Conservation (phyloP, 1,140 invertebrate genomes). For the Tetragonula clypearis region DNA sequence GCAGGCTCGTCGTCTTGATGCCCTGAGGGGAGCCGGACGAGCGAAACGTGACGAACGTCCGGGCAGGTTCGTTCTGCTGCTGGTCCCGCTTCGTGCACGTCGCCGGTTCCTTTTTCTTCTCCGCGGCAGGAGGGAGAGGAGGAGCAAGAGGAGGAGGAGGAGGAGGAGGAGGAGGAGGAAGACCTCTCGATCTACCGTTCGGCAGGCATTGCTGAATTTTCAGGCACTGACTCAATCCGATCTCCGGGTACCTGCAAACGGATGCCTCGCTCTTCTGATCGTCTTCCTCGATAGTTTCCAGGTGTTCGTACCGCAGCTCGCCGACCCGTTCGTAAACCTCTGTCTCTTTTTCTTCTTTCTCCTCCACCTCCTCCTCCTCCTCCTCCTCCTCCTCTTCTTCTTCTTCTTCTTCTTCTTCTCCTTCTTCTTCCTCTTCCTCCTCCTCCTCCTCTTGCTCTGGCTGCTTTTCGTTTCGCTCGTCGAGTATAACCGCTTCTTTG, state of each 20-base stretch:
- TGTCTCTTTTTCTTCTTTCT: constrained; percentile 14
- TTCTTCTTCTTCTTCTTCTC: background rate
- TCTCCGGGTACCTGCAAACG: constrained; percentile 55
- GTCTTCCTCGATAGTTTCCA: constrained; percentile 66
- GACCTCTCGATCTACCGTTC: constrained; percentile 53
- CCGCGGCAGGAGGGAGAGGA: background rate
- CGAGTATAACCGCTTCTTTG: constrained; percentile 32
- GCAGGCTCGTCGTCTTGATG: background rate
- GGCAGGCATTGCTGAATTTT: constrained; percentile 62
- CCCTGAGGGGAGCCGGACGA: background rate
- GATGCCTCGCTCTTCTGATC: constrained; percentile 57
- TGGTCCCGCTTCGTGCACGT: constrained; percentile 36
- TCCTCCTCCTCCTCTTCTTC: constrained; percentile 18
- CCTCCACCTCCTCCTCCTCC: background rate
- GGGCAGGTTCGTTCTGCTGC: constrained; percentile 36
- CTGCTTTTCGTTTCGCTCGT: background rate
- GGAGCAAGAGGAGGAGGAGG: no score
- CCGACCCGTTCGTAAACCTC: constrained; percentile 47
- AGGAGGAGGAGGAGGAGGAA: background rate
- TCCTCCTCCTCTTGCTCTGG: constrained; percentile 10
- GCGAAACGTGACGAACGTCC: constrained; percentile 56
- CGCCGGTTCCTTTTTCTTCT: constrained; percentile 2
- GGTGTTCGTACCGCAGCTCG: constrained; percentile 60
- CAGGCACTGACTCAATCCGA: constrained; percentile 62
- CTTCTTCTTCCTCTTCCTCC: background rate